A percentile compares a stretch with the other conserved stretches of the same genome.
Conservation (phyloP, 1,140 invertebrate genomes). For the Batillaria attramentaria region DNA sequence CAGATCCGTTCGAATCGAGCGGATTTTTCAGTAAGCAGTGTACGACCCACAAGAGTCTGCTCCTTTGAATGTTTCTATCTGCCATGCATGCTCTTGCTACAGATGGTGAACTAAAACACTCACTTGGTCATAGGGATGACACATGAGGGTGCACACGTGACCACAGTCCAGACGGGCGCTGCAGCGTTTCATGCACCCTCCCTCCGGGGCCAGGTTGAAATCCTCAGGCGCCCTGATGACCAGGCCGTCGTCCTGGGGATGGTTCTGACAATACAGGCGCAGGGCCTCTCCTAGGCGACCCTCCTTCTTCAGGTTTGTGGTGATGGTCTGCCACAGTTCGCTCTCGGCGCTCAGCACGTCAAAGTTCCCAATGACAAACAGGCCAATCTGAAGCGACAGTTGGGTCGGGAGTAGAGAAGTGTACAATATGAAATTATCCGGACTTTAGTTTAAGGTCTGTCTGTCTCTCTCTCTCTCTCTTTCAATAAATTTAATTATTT, state of each 20-base stretch:
- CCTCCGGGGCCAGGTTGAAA: slow-evolving; percentile 69
- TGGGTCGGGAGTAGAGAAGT: too few species aligned
- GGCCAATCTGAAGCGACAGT: slow-evolving; percentile 76
- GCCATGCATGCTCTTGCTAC: too few species aligned
- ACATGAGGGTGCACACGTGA: slow-evolving; percentile 63
- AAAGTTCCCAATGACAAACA: slow-evolving; percentile 81
- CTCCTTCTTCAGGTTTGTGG: slow-evolving; percentile 38
- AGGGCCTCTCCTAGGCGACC: slow-evolving; percentile 55
- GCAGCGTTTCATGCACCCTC: slow-evolving; percentile 70
- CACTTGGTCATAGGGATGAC: slow-evolving; percentile 60
- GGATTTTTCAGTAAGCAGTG: too few species aligned
- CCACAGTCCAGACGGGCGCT: slow-evolving; percentile 65
- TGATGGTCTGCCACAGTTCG: slow-evolving; percentile 71
- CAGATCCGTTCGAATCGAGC: too few species aligned
- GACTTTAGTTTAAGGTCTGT: too few species aligned
- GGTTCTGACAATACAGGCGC: slow-evolving; percentile 71
- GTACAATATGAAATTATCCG: too few species aligned
- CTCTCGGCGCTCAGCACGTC: slow-evolving; percentile 72
- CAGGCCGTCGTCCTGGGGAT: slow-evolving; percentile 61
- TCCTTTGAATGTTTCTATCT: too few species aligned
- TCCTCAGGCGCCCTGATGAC: slow-evolving; percentile 55
- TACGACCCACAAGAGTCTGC: too few species aligned
- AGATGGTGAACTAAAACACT: too few species aligned
- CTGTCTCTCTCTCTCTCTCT: too few species aligned
- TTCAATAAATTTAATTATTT: too few species aligned